phyloP scores from a whole-genome alignment of 2,797 vertebrate species.

The Ptychadena robeensis region DNA sequence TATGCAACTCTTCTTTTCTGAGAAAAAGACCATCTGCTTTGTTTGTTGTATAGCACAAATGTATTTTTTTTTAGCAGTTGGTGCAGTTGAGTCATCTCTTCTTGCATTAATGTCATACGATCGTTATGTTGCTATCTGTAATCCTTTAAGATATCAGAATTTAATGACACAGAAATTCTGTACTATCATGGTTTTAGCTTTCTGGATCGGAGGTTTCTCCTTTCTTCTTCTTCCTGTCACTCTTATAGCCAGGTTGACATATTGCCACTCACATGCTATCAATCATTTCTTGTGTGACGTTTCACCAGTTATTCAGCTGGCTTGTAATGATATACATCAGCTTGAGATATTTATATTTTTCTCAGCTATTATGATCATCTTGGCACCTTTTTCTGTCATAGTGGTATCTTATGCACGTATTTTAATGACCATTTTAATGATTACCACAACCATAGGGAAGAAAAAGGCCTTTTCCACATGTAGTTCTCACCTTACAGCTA shows the following conservation, averaged over 20 bases:
- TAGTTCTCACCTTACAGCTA: conserved; percentile 19
- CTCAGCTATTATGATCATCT: background rate
- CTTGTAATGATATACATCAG: conserved; percentile 63
- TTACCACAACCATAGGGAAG: background rate
- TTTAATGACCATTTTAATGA: background rate
- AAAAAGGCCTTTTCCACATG: conserved; percentile 43
- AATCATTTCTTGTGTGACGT: conserved; percentile 68
- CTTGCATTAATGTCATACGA: conserved; percentile 68
- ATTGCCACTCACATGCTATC: conserved; percentile 64
- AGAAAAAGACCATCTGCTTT: conserved; percentile 66
- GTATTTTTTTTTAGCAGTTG: conserved; percentile 68
- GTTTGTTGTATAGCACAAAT: conserved; percentile 67
- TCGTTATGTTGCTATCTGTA: conserved; percentile 66
- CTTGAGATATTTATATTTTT: conserved; percentile 26
- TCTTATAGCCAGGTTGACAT: conserved; percentile 64
- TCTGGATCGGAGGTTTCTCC: conserved; percentile 64
- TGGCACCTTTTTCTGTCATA: conserved; percentile 20
- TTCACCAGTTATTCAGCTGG: conserved; percentile 65
- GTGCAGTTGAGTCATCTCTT: conserved; percentile 67
- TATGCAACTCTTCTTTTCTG: conserved; percentile 64
- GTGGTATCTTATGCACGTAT: conserved; percentile 7
- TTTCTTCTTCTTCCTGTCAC: conserved; percentile 66
- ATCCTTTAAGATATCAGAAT: conserved; percentile 64
- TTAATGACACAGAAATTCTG: conserved; percentile 64
- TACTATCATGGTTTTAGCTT: conserved; percentile 57